phyloP scores from a whole-genome alignment of 2,888 invertebrate genomes.

The Melitaea athalia region DNA sequence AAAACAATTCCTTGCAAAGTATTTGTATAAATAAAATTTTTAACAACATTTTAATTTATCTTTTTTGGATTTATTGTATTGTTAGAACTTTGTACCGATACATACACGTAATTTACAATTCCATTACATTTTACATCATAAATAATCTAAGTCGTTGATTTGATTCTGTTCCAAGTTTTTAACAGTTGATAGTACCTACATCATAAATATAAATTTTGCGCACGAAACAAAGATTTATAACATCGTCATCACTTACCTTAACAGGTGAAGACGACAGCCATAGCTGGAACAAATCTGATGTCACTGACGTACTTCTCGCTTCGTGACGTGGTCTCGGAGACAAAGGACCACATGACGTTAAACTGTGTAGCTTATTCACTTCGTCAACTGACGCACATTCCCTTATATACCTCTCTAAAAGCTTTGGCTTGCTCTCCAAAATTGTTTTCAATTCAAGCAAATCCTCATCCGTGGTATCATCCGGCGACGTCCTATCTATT shows the following conservation, averaged over 20 bases:
- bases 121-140: too few species aligned
- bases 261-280: slow-evolving; percentile 91
- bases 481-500: slow-evolving; percentile 69
- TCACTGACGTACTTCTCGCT: slow-evolving; percentile 87
- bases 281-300: slow-evolving; percentile 91
- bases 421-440: slow-evolving; percentile 82
- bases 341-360: slow-evolving; percentile 79
- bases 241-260: slow-evolving; percentile 76
- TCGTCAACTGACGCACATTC: slow-evolving; percentile 88
- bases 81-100: too few species aligned
- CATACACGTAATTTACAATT: too few species aligned
- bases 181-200: too few species aligned
- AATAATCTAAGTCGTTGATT: too few species aligned
- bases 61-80: too few species aligned
- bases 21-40: too few species aligned
- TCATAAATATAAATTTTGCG: too few species aligned
- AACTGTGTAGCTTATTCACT: slow-evolving; percentile 81
- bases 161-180: too few species aligned
- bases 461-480: slow-evolving; percentile 72
- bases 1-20: neutral
- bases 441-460: slow-evolving; percentile 65
- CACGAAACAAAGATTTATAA: too few species aligned
- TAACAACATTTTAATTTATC: too few species aligned
- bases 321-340: slow-evolving; percentile 76
- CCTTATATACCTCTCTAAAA: slow-evolving; percentile 89